Evolutionary conservation across 2,797 vertebrate species (phyloP).

Genomic region (Merluccius polli): DNA sequence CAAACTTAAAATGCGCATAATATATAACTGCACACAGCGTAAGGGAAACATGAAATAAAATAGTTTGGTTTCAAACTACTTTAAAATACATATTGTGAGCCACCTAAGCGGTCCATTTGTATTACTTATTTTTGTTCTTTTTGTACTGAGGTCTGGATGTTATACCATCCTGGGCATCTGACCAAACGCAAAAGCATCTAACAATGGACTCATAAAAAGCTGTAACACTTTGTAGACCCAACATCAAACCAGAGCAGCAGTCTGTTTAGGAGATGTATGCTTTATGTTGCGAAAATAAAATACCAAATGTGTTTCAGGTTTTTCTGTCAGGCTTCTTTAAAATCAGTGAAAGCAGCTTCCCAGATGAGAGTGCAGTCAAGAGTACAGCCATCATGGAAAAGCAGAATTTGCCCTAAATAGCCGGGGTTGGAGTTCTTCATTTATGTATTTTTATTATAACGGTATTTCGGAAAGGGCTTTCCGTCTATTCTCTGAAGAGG

Average conservation of each 20-base stretch:
- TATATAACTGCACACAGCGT: not conserved
- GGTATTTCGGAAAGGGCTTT: not conserved
- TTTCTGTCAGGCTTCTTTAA: not conserved
- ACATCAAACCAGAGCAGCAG: constrained; percentile 13
- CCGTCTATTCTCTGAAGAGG: constrained; percentile 27
- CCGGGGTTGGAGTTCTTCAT: not conserved
- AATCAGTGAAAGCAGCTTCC: not conserved
- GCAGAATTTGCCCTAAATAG: not conserved
- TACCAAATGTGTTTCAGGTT: constrained; percentile 1
- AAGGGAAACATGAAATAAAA: not conserved
- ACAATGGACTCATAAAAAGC: constrained; percentile 1
- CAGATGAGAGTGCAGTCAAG: not conserved
- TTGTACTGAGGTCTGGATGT: not conserved
- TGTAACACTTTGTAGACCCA: not conserved
- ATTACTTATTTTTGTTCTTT: not conserved
- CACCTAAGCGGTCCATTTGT: not conserved
- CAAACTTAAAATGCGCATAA: not conserved
- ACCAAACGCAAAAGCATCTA: constrained; percentile 1
- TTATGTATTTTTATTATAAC: not conserved
- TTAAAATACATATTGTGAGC: not conserved
- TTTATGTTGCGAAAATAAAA: constrained; percentile 7
- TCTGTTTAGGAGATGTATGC: constrained; percentile 1
- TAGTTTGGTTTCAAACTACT: not conserved
- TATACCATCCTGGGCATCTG: not conserved
- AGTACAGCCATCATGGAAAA: not conserved